Evolutionary conservation across 2,888 invertebrate genomes (phyloP), one percentile per base, ranked within the genome.

Genomic region (Tetragnatha montana): DNA sequence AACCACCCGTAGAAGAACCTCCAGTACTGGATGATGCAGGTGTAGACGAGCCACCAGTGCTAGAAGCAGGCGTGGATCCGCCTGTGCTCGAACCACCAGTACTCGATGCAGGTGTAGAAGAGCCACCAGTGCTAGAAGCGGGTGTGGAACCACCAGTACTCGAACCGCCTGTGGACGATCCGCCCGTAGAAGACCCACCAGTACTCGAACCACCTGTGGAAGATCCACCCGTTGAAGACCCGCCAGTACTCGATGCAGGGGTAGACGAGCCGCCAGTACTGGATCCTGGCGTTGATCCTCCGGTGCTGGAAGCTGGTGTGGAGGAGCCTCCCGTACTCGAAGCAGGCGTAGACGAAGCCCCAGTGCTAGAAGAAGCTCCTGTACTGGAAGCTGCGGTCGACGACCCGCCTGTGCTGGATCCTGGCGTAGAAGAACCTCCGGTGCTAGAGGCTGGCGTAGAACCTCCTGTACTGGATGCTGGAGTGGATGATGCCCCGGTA

Each of bases 161-260:
- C 0, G 75, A n/a, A n/a, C 17, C 75, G 14, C n/a, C 6, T 49
- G 75, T 75, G 3, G 49, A 17, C 14, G 75, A 75, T 6, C 75
- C 75, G n/a, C 49, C 35, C 6, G 76, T 17, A 3, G 17, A n/a
- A 0, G 78, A 78, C 0, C 75, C 75, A 17, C 17, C 49, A 49
- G 75, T 75, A n/a, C 49, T 49, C 8, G 78, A 78, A 19, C 78
- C 78, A 14, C 78, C 78, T 78, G 78, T 6, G 21, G 50, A 21
- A 7, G 76, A n/a, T 12, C n/a, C 76, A n/a, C n/a, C 8, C 10
- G 76, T 76, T 8, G 50, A 17, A n/a, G 76, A 76, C 3, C 76
- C 76, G 6, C 50, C 49, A 17, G 76, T 49, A 0, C 74, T 75
- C n/a, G 75, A 75, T 47, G 22, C 73, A 7, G 73, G 22, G 3